Evolutionary conservation across 2,888 invertebrate genomes (phyloP).

Genomic region (Neocrepidodera transversa): DNA sequence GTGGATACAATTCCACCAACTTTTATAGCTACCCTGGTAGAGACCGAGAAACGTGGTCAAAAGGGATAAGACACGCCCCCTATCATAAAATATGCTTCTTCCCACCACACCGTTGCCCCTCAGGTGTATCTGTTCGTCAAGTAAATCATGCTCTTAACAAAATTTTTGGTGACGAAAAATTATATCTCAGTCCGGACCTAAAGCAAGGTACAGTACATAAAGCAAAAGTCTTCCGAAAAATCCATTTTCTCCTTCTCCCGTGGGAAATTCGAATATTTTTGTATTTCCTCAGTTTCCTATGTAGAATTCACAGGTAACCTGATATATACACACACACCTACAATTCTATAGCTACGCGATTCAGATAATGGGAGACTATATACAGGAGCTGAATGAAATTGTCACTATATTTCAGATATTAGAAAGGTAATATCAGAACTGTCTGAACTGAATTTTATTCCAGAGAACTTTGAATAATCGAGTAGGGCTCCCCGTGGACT

Average conservation of each 20-base stretch:
- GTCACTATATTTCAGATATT: constrained; percentile 43
- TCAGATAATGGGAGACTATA: constrained; percentile 50
- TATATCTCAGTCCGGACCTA: not conserved
- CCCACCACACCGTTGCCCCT: no score
- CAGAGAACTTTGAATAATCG: constrained; percentile 15
- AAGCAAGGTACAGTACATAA: constrained; percentile 42
- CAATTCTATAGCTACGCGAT: constrained; percentile 36
- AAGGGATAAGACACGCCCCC: no score
- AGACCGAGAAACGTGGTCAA: no score
- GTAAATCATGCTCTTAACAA: no score
- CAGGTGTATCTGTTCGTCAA: no score
- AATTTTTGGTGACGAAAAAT: no score
- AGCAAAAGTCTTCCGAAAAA: constrained; percentile 50
- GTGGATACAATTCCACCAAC: no score
- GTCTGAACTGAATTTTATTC: constrained; percentile 11
- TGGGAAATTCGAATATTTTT: constrained; percentile 59
- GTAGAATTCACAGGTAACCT: constrained; percentile 50
- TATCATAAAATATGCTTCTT: no score
- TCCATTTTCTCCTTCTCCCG: constrained; percentile 54
- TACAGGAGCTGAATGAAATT: constrained; percentile 29
- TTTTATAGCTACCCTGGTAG: no score
- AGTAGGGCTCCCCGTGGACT: not conserved
- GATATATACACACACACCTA: constrained; percentile 50
- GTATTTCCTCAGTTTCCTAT: constrained; percentile 44
- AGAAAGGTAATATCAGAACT: constrained; percentile 55